Evolutionary conservation across 2,888 invertebrate species (phyloP), one percentile per base, ranked within the genome.

Genomic region (Synergus umbraculus): DNA sequence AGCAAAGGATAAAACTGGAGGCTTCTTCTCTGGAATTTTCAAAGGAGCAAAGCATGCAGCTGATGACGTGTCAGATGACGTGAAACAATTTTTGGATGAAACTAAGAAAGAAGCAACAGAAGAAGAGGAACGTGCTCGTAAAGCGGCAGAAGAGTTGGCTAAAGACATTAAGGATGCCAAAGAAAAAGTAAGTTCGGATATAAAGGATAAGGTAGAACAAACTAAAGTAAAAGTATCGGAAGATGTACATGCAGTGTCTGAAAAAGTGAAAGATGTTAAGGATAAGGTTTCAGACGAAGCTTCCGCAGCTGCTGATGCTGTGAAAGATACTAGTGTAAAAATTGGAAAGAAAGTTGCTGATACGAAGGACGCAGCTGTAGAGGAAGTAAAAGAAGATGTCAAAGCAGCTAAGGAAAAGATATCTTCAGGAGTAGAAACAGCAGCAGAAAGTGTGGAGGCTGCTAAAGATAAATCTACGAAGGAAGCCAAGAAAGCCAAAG

Each of bases 1-100:
- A 65, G 80, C 81, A 4, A 87, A 87, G 79, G 88, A 85, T 22
- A 87, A 87, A 60, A 67, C 83, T 1, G 83, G 85, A 15, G 86
- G 87, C 2, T 86, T 87, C 58, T 80, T 88, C 1, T 87, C 89
- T 1, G 83, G 83, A 15, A 81, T 83, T 12, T 82, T 83, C 18
- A 82, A 83, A 46, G 78, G 83, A 44, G 63, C 78, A 0, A 83
- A 83, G 69, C 79, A 80, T 43, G 69, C 76, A 9, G 77, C 76
- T 3, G 83, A 82, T 43, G 80, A 80, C 12, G 76, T 76, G 2
- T 58, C 63, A 10, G 77, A 76, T 18, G 79, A 78, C n/a, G 43
- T 79, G 4, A 37, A 76, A 64, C 79, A 87, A 49, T 44, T 44
- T 9, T 83, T 49, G 2, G 81, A 82, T n/a, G 77, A 83, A 12